phyloP scores from a whole-genome alignment of 2,113 vertebrate genomes.

The Alethe diademata region DNA sequence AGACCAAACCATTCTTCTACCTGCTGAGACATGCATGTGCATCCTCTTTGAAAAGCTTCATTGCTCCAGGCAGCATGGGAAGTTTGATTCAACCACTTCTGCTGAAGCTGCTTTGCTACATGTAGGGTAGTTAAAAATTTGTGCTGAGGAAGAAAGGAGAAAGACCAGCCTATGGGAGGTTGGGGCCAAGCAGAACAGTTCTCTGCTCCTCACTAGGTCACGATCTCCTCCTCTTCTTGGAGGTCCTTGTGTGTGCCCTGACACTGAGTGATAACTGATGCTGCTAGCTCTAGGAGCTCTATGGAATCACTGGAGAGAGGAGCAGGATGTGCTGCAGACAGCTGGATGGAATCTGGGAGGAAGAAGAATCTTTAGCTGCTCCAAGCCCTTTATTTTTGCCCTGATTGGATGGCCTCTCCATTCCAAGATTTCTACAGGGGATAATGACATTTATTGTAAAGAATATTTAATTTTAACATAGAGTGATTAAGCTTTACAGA shows the following conservation, averaged over 20 bases:
- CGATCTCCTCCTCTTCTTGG: neutral
- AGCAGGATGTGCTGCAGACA: neutral
- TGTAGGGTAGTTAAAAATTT: neutral
- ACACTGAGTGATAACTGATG: neutral
- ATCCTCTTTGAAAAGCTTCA: neutral
- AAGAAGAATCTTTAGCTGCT: neutral
- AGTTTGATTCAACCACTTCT: neutral
- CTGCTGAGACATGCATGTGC: neutral
- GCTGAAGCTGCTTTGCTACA: neutral
- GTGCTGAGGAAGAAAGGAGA: neutral
- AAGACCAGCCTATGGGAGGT: neutral
- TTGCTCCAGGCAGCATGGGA: fast-evolving
- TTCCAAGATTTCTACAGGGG: neutral
- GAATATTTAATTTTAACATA: neutral
- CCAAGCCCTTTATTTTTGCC: neutral
- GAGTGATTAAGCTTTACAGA: neutral
- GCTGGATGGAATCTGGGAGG: neutral
- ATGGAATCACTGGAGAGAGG: neutral
- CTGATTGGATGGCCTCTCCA: neutral
- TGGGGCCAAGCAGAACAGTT: neutral
- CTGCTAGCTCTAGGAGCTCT: neutral
- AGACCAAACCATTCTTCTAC: neutral
- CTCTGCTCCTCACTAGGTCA: neutral
- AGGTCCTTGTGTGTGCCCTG: neutral
- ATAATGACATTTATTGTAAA: neutral